Percentiles rank a stretch among this genome's conserved stretches.
phyloP scores from a whole-genome alignment of 2,888 invertebrate genomes.

The Drosophila borealis region DNA sequence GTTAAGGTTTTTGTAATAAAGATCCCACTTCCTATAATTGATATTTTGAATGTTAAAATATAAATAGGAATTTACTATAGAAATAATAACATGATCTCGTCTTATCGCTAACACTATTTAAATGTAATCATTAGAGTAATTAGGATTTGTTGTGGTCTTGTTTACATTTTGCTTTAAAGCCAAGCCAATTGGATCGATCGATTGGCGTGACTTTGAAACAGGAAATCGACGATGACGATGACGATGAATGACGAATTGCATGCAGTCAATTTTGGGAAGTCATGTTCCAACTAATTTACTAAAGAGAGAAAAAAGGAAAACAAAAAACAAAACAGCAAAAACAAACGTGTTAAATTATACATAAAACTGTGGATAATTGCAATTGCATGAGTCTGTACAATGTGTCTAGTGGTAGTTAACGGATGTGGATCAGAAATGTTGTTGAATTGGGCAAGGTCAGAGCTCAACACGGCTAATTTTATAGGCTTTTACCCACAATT shows the following conservation, averaged over 20 bases:
- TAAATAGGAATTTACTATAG: too few species aligned
- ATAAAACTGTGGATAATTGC: slow-evolving; percentile 50
- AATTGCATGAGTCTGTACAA: slow-evolving; percentile 46
- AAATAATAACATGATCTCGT: too few species aligned
- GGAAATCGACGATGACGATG: slow-evolving; percentile 36
- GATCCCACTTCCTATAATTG: too few species aligned
- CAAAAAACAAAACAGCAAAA: slow-evolving; percentile 17
- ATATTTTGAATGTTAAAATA: too few species aligned
- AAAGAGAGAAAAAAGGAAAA: slow-evolving; percentile 7
- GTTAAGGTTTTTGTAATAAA: neutral
- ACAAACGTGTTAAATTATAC: slow-evolving; percentile 40
- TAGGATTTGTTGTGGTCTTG: slow-evolving; percentile 15
- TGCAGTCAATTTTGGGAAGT: slow-evolving; percentile 59
- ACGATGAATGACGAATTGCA: slow-evolving; percentile 28
- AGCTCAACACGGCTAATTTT: slow-evolving; percentile 28
- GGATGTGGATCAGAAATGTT: slow-evolving; percentile 47
- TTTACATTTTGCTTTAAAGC: slow-evolving; percentile 14
- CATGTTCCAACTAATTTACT: slow-evolving; percentile 51
- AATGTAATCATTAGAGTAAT: slow-evolving; percentile 11
- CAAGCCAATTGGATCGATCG: slow-evolving; percentile 22
- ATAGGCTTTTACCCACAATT: slow-evolving; percentile 41
- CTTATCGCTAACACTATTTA: slow-evolving; percentile 8
- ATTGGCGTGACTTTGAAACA: slow-evolving; percentile 50
- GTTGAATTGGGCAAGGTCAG: slow-evolving; percentile 50
- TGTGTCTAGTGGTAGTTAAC: slow-evolving; percentile 14